These are phyloP conservation scores for Muntiacus muntjak DNA, from an alignment of 2,113 vertebrate species.

Conservation along the genomic window DNA sequence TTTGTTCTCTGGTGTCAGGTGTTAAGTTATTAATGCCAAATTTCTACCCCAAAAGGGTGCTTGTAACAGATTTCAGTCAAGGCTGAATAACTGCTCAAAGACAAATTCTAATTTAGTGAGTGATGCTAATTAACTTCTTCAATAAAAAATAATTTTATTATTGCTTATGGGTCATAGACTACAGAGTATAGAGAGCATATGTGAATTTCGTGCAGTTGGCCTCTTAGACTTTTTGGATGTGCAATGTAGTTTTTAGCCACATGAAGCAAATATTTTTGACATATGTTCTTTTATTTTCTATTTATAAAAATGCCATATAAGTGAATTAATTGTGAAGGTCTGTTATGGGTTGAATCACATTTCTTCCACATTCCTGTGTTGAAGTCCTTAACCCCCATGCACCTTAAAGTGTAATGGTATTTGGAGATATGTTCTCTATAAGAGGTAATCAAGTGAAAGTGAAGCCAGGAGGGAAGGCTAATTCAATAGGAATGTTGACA, in stretches of 20 bases:
- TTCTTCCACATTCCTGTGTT: background rate
- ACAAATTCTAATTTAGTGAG: slow-evolving; percentile 34
- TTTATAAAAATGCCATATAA: background rate
- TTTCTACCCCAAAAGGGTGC: background rate
- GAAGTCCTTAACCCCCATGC: background rate
- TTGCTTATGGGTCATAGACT: background rate
- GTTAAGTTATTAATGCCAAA: slow-evolving; percentile 41
- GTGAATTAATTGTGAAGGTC: background rate
- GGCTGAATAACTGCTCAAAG: background rate
- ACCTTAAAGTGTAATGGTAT: background rate
- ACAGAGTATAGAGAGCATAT: background rate
- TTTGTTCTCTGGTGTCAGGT: background rate
- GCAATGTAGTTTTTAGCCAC: background rate
- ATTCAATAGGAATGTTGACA: background rate
- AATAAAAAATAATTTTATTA: slow-evolving; percentile 18
- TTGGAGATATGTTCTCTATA: background rate
- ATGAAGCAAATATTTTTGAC: background rate
- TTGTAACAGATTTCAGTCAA: background rate
- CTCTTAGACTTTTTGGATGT: background rate
- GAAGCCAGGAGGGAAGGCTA: background rate
- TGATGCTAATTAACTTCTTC: slow-evolving; percentile 21
- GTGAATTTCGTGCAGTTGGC: background rate
- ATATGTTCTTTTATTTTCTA: slow-evolving; percentile 2
- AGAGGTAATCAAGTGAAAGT: background rate
- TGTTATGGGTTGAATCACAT: background rate